Base-by-base conservation (phyloP, 2,113 vertebrate species). In the Entelurus aequoreus region DNA sequence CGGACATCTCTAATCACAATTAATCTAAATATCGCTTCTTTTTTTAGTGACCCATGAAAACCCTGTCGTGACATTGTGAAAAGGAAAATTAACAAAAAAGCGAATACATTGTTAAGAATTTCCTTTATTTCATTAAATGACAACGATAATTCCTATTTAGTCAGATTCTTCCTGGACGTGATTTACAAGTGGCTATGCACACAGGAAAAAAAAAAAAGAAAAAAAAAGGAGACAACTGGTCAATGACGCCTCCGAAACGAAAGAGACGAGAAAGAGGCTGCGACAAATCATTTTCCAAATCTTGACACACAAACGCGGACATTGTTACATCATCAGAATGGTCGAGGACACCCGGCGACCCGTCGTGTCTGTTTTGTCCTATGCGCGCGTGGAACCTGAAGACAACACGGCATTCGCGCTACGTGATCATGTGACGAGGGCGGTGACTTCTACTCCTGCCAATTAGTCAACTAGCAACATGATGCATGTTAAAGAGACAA, bases 61-160 rank as follows among this genome's bases (percentile, higher is more conserved):
- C 28, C 28, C 44, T 74, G 51, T 68, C 58, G 9, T 55, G 56
- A 74, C 46, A 50, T 51, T 53, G 35, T 12, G n/a, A 28, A 35
- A 54, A 67, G 52, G 67, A 63, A 60, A 79, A 72, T 63, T 49
- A 76, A 69, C 55, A 62, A 59, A 76, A 63, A 1, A 63, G 48
- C 61, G 79, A 66, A 52, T 40, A 48, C 70, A 73, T 72, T 78
- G 76, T 88, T 90, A 87, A 76, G 76, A 77, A 80, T 75, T 40
- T 37, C 47, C 62, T 89, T 90, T 88, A 88, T 89, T 90, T 88
- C 81, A 83, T 77, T 80, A 90, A 88, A 85, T 84, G 85, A 83
- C 79, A 80, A 77, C 64, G 65, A 81, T 71, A 83, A 82, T 72
- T 80, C 64, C 64, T 73, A 78, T 74, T 82, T 77, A 62, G 74